phyloP scores from a whole-genome alignment of 2,797 vertebrate species.

The Hafferia zeledoni region DNA sequence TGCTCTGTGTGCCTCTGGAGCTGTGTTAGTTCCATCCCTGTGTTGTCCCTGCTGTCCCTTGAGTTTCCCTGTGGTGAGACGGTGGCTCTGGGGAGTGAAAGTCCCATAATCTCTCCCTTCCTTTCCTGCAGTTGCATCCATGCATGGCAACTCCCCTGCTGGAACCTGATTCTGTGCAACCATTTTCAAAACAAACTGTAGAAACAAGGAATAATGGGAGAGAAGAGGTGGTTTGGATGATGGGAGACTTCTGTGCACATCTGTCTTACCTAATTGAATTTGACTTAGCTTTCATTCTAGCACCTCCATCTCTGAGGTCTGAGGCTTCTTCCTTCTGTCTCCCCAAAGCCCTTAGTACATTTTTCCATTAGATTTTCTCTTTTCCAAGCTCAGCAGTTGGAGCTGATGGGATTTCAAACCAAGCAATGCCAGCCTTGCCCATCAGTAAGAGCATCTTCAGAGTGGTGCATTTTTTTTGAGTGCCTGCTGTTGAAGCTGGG shows the following conservation, averaged over 20 bases:
- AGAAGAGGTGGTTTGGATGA: not conserved
- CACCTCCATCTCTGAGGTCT: not conserved
- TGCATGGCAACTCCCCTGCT: fast-evolving
- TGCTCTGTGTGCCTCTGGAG: not conserved
- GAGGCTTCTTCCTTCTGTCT: not conserved
- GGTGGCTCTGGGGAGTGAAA: not conserved
- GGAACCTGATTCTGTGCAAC: not conserved
- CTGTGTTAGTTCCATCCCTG: not conserved
- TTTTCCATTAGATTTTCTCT: not conserved
- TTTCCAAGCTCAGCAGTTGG: not conserved
- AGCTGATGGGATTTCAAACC: not conserved
- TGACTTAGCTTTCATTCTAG: not conserved
- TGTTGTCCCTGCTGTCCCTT: not conserved
- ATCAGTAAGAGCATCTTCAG: not conserved
- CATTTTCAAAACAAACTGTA: not conserved
- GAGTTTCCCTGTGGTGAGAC: not conserved
- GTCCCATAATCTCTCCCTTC: not conserved
- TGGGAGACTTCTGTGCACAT: not conserved
- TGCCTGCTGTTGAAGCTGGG: not conserved
- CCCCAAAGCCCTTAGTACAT: not conserved
- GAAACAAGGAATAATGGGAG: not conserved
- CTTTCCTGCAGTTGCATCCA: not conserved
- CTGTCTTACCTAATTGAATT: not conserved
- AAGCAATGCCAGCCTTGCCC: not conserved
- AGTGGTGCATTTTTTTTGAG: not conserved